Evolutionary conservation across 2,888 invertebrate species (phyloP).

Genomic region (Tuberolachnus salignus): DNA sequence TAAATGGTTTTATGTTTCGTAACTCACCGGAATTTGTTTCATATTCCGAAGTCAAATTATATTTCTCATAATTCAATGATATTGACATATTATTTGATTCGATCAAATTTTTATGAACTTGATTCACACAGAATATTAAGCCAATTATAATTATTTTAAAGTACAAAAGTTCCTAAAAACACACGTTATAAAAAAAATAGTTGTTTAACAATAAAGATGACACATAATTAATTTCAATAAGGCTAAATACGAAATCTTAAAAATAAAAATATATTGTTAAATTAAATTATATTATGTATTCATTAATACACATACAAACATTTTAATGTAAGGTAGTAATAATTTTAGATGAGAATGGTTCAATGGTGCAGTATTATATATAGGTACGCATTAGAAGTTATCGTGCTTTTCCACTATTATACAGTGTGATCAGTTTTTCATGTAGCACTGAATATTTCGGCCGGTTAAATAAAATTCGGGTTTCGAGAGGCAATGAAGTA

Average conservation of each 20-base stretch:
- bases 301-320: not conserved
- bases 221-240: too few species aligned
- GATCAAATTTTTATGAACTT: not conserved
- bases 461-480: too few species aligned
- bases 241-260: too few species aligned
- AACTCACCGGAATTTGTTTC: not conserved
- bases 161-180: slow-evolving; percentile 13
- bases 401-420: too few species aligned
- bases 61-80: slow-evolving; percentile 42
- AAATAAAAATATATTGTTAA: not conserved
- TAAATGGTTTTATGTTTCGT: too few species aligned
- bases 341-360: too few species aligned
- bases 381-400: too few species aligned
- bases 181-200: not conserved
- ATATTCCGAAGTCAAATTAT: slow-evolving; percentile 1
- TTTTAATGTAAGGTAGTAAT: too few species aligned
- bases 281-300: not conserved
- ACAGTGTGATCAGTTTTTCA: too few species aligned
- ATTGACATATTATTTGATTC: slow-evolving; percentile 20
- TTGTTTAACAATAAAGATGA: not conserved
- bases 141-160: slow-evolving; percentile 21
- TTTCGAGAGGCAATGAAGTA: too few species aligned
- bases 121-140: slow-evolving; percentile 25
- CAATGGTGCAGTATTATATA: too few species aligned
- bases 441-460: too few species aligned